Percentiles rank a stretch among this genome's conserved stretches.
These are phyloP conservation scores for Macaca nemestrina DNA, from an alignment of 2,113 vertebrate species.

Conservation along the genomic window DNA sequence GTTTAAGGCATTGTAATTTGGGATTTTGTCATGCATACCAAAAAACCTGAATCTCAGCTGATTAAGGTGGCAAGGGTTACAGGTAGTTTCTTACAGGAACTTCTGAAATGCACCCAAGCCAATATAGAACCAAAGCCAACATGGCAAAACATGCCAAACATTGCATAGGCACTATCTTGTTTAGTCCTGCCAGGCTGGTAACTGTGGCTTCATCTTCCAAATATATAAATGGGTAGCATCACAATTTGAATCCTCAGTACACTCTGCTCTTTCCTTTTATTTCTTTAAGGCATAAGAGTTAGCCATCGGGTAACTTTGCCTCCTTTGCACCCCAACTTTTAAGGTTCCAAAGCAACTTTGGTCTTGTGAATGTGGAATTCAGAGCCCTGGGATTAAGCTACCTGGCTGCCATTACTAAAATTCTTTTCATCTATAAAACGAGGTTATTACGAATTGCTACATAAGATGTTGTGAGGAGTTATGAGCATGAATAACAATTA, in stretches of 20 bases:
- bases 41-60: not conserved
- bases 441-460: not conserved
- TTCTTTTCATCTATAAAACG: not conserved
- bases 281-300: not conserved
- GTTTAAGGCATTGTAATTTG: not conserved
- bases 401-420: not conserved
- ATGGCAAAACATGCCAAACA: not conserved
- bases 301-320: rapidly evolving
- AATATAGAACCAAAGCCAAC: not conserved
- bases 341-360: too few relatives aligned
- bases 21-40: not conserved
- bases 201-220: not conserved
- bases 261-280: not conserved
- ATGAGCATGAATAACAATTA: not conserved
- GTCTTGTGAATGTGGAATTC: not conserved
- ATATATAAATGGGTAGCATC: not conserved
- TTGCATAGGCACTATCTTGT: not conserved
- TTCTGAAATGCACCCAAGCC: not conserved
- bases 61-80: not conserved
- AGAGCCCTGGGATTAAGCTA: too few relatives aligned
- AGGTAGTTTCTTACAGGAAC: not conserved
- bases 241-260: too few relatives aligned
- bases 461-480: not conserved
- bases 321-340: too few relatives aligned
- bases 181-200: not conserved